Percentiles rank a stretch among this genome's conserved stretches.
Evolutionary conservation across 2,888 invertebrate genomes (phyloP).

Genomic region (Lepidocyrtoides sp.): DNA sequence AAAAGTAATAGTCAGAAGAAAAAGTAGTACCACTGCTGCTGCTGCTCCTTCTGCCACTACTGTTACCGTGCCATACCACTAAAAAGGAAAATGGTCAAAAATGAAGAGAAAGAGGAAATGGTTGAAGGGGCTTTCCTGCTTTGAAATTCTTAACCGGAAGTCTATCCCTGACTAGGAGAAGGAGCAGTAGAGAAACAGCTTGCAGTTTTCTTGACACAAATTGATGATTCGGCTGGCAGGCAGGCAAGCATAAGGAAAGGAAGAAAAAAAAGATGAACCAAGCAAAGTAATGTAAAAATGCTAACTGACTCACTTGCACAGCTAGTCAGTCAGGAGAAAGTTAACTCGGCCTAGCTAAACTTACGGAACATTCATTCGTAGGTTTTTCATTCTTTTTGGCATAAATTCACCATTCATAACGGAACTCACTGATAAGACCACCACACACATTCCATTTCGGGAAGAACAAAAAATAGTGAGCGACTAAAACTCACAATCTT

Average conservation of each 20-base stretch:
- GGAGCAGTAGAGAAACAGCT: conserved; percentile 65
- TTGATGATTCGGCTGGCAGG: conserved; percentile 76
- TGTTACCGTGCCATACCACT: not conserved
- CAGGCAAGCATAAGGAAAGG: conserved; percentile 53
- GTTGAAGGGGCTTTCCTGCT: conserved; percentile 76
- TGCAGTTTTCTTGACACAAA: conserved; percentile 78
- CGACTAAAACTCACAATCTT: not conserved
- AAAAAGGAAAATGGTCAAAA: conserved; percentile 72
- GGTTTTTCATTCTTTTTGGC: conserved; percentile 45
- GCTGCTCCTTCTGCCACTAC: not conserved
- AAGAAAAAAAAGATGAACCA: conserved; percentile 16
- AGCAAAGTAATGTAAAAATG: conserved; percentile 28
- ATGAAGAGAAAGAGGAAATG: conserved; percentile 79
- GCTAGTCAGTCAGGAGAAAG: conserved; percentile 25
- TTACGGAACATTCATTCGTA: not conserved
- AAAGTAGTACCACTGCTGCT: not conserved
- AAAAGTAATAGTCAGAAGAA: not conserved
- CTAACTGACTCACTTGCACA: conserved; percentile 1
- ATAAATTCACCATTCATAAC: conserved; percentile 59
- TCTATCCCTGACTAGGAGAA: conserved; percentile 66
- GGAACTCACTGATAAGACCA: conserved; percentile 42
- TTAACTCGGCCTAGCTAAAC: not conserved
- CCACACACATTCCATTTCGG: not conserved
- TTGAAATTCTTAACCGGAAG: conserved; percentile 78
- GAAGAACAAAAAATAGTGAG: not conserved